These are phyloP conservation scores for Drosophila kambysellisi DNA, from an alignment of 2,888 invertebrate species.

Conservation along the genomic window DNA sequence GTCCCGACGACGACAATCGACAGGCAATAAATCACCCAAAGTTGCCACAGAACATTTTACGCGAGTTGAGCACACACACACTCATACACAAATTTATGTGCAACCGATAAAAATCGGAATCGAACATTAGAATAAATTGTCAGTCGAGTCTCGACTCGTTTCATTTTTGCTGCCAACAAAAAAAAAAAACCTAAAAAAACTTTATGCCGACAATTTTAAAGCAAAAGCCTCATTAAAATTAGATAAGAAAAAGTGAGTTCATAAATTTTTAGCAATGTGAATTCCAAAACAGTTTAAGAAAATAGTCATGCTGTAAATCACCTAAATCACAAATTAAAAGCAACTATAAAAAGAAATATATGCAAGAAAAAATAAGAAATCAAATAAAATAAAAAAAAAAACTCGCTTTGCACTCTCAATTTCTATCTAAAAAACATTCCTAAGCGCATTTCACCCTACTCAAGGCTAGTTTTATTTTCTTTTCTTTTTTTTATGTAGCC, in stretches of 20 bases:
- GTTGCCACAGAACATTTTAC: conserved; percentile 76
- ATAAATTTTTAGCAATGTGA: background rate
- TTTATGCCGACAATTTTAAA: conserved; percentile 1
- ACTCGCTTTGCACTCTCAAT: background rate
- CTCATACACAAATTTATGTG: conserved; percentile 67
- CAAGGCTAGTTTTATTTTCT: background rate
- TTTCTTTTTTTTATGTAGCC: background rate
- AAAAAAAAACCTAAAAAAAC: background rate
- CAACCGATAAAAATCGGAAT: conserved; percentile 74
- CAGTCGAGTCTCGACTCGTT: conserved; percentile 29
- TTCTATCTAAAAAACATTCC: conserved; percentile 7
- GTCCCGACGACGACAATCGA: conserved; percentile 81
- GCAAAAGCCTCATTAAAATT: conserved; percentile 4
- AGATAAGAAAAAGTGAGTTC: background rate
- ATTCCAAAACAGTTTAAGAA: background rate
- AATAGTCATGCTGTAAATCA: background rate
- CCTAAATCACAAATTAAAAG: background rate
- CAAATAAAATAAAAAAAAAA: background rate
- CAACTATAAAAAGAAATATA: background rate
- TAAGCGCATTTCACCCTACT: background rate
- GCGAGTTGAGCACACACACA: conserved; percentile 36
- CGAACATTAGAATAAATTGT: conserved; percentile 69
- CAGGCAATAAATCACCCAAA: conserved; percentile 83
- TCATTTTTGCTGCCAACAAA: conserved; percentile 3
- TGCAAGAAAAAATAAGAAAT: background rate